A percentile compares a stretch with the other conserved stretches of the same genome.
phyloP scores from a whole-genome alignment of 2,113 vertebrate genomes.

The Hypomesus transpacificus region DNA sequence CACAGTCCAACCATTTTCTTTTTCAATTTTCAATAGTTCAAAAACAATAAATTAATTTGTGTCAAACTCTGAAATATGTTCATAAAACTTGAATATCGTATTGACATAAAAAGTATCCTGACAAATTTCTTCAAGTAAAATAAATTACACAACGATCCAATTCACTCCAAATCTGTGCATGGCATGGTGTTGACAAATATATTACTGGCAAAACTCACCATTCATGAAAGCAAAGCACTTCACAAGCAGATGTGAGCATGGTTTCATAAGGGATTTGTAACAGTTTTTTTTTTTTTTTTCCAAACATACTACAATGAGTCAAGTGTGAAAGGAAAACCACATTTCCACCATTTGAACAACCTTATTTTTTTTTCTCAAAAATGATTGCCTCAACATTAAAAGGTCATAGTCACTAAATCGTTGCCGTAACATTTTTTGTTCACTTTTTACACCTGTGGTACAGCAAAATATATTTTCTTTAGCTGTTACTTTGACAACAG shows the following conservation, averaged over 20 bases:
- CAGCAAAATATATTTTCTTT: slow-evolving; percentile 99
- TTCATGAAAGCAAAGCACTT: slow-evolving; percentile 72
- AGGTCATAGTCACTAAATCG: slow-evolving; percentile 31
- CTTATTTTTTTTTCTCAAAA: slow-evolving; percentile 73
- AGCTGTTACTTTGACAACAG: slow-evolving; percentile 96
- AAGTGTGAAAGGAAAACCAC: slow-evolving; percentile 82
- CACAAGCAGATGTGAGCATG: slow-evolving; percentile 81
- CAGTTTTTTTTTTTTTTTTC: slow-evolving; percentile 64
- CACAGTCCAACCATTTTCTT: slow-evolving; percentile 52
- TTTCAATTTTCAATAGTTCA: slow-evolving; percentile 44
- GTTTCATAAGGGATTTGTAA: slow-evolving; percentile 69
- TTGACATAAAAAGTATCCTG: slow-evolving; percentile 72
- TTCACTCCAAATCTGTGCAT: slow-evolving; percentile 69
- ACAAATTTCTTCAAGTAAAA: slow-evolving; percentile 74
- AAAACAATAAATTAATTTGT: slow-evolving; percentile 82
- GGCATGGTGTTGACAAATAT: slow-evolving; percentile 64
- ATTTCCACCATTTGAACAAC: slow-evolving; percentile 83
- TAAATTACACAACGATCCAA: slow-evolving; percentile 75
- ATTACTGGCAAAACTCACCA: slow-evolving; percentile 62
- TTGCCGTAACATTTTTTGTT: slow-evolving; percentile 15
- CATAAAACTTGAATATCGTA: slow-evolving; percentile 68
- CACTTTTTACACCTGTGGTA: slow-evolving; percentile 95
- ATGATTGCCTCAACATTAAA: slow-evolving; percentile 79
- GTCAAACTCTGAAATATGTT: slow-evolving; percentile 79
- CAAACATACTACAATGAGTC: slow-evolving; percentile 84